Evolutionary conservation across 2,888 invertebrate species (phyloP).

Genomic region (Drosophila pseudotakahashii): DNA sequence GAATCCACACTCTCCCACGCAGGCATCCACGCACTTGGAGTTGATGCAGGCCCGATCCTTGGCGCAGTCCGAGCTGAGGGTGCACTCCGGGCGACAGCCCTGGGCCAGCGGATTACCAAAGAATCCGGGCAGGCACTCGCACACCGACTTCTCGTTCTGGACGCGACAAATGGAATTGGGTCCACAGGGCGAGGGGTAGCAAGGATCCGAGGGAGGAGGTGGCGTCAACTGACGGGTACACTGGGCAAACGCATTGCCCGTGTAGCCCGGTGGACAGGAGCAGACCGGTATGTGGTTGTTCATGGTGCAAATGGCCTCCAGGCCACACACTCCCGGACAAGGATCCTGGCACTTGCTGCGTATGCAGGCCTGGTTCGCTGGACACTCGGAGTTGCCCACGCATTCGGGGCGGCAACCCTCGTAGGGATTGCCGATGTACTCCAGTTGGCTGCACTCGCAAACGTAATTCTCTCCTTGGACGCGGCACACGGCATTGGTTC

Average conservation of each 20-base stretch:
- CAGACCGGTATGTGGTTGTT: conserved; percentile 89
- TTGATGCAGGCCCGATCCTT: conserved; percentile 90
- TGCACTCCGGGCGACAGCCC: conserved; percentile 92
- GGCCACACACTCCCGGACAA: conserved; percentile 92
- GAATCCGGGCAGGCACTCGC: conserved; percentile 91
- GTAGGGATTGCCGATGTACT: conserved; percentile 91
- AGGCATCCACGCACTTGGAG: conserved; percentile 92
- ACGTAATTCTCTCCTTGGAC: conserved; percentile 85
- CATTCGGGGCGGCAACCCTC: conserved; percentile 93
- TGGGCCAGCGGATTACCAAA: conserved; percentile 88
- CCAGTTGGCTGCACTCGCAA: conserved; percentile 86
- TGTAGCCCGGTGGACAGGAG: conserved; percentile 87
- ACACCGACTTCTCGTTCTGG: conserved; percentile 86
- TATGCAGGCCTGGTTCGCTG: conserved; percentile 92
- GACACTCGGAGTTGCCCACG: conserved; percentile 93
- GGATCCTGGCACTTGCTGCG: conserved; percentile 93
- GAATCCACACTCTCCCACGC: conserved; percentile 91
- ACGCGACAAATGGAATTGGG: conserved; percentile 89
- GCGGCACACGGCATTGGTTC: conserved; percentile 88
- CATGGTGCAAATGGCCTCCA: conserved; percentile 91
- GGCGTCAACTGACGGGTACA: conserved; percentile 83
- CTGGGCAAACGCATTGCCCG: conserved; percentile 88
- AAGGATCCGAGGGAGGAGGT: conserved; percentile 85
- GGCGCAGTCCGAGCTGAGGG: conserved; percentile 92
- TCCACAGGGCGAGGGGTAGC: conserved; percentile 91